Base-by-base conservation (phyloP, 2,888 invertebrate species). In the Parascotia fuliginaria region DNA sequence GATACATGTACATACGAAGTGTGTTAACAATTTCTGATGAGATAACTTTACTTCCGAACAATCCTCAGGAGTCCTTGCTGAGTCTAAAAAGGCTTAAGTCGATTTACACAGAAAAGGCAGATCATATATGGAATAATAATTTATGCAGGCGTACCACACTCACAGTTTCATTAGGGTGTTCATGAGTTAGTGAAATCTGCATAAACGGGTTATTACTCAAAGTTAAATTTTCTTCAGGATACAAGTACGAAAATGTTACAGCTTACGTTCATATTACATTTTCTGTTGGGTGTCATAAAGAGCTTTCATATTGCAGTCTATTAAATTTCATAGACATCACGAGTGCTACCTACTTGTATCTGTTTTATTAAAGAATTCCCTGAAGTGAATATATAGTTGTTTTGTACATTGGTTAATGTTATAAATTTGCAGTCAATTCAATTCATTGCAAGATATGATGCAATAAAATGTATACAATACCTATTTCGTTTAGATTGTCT, bases 111-210 rank as follows among this genome's bases (percentile, higher is more conserved):
- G 47, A 65, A 68, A 65, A 65, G 65, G 65, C 61, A 75, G 72
- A 77, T 79, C 71, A 75, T 79, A n/a, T n/a, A 77, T 73, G 73
- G 65, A 73, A 79, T 78, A 77, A 84, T 85, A 81, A 85, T 81
- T 82, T 85, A 82, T 83, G 75, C 79, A 69, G 75, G 73, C 66
- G 65, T 68, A 70, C 77, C 74, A 65, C 77, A 75, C 83, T 85
- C 76, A 76, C 70, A 73, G 78, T 85, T 86, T 86, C 86, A 86
- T 86, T 83, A 84, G 68, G 70, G 71, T 65, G 72, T 73, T 69
- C 70, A 73, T 73, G 73, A 87, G 84, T 86, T 82, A 81, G 83
- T 81, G 75, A 77, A 84, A 84, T 85, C 74, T 85, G 77, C 84
- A 86, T 87, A 86, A 87, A 81, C 72, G 77, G 71, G 77, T 84